Evolutionary conservation across 2,888 invertebrate species (phyloP).

Genomic region (Laspeyria flexula): DNA sequence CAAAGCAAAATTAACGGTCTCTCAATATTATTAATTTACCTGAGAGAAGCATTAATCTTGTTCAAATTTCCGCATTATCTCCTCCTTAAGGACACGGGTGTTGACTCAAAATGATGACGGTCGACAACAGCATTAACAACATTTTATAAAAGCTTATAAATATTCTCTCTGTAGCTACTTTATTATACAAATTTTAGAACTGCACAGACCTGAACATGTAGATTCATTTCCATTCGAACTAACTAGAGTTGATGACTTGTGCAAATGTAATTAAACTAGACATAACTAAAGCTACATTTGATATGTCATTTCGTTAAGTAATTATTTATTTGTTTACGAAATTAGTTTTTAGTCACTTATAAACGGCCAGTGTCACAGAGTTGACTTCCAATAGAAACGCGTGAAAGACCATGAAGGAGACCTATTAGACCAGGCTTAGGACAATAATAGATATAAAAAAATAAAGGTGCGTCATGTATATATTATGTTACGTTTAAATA

Average conservation of each 20-base stretch:
- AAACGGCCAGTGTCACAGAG: no score
- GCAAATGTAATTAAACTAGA: conserved; percentile 7
- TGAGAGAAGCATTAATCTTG: conserved; percentile 48
- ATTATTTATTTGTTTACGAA: not conserved
- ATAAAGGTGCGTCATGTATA: no score
- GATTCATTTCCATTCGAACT: conserved; percentile 16
- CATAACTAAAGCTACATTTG: not conserved
- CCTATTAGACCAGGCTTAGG: no score
- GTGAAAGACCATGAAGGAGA: no score
- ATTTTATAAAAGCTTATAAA: not conserved
- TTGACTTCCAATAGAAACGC: no score
- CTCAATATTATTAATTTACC: conserved; percentile 50
- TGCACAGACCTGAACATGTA: conserved; percentile 8
- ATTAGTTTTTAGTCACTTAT: not conserved
- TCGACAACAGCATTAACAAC: conserved; percentile 14
- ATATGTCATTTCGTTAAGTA: not conserved
- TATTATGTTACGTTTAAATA: no score
- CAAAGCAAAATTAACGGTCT: conserved; percentile 43
- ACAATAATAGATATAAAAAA: no score
- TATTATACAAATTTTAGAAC: not conserved
- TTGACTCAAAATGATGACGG: conserved; percentile 25
- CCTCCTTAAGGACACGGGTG: conserved; percentile 20
- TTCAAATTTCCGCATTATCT: conserved; percentile 44
- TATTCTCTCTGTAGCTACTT: not conserved
- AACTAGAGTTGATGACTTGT: conserved; percentile 16